Base-by-base conservation (phyloP, 2,888 invertebrate species). In the Tethea ocularis region DNA sequence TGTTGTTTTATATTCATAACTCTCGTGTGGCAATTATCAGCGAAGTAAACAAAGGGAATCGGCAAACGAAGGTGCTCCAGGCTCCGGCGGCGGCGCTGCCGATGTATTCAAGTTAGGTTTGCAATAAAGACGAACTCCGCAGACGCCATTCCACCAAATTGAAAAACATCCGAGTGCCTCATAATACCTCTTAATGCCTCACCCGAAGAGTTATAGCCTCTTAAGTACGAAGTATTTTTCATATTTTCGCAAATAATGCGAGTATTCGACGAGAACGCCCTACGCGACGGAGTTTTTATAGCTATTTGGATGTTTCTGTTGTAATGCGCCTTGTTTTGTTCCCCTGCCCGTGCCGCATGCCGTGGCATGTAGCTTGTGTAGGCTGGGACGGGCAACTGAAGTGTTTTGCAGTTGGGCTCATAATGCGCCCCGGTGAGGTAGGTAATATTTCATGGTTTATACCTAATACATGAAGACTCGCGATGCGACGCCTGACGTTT, bases 151-250 rank as follows among this genome's bases (percentile, higher is more conserved):
- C 73, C 67, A 71, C 74, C 80, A 92, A 92, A 93, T 92, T 92
- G 91, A 91, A 92, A 93, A 91, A 89, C 88, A 87, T 84, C 86
- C 64, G 85, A 88, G 84, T 85, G 83, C 73, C 82, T 86, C 87
- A 86, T 89, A 89, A 90, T 88, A 80, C 82, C 79, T 87, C 85
- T 88, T 89, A 90, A 91, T 90, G 86, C 84, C 75, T 84, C 80
- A 77, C 84, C 72, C 68, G 64, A 80, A 84, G 87, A 89, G 88
- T 88, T 87, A 88, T 86, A 68, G 84, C 82, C 75, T 77, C 82
- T 80, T 82, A 86, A 86, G 83, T 83, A 80, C 80, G 80, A 75
- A 77, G 82, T 86, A 83, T 89, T 89, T 89, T 87, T 89, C 88
- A 90, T 89, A 87, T 88, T 86, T 88, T 87, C 84, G 78, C 86